Evolutionary conservation across 2,797 vertebrate genomes (phyloP).

Genomic region (Calcarius lapponicus): DNA sequence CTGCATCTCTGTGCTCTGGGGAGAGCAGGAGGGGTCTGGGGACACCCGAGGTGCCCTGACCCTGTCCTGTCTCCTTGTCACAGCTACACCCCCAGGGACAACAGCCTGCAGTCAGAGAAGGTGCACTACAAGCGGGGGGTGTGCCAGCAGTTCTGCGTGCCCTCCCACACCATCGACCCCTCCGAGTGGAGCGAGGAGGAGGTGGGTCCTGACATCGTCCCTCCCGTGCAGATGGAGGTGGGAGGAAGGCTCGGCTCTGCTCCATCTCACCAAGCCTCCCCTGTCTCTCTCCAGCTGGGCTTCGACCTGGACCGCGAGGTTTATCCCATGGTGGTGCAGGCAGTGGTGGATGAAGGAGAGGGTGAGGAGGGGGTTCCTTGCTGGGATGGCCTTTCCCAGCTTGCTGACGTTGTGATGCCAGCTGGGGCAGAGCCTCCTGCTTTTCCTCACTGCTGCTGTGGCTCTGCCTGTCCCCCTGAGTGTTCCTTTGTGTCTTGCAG

Average conservation of each 20-base stretch:
- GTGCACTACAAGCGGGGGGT: conserved; percentile 95
- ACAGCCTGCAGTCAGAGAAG: conserved; percentile 93
- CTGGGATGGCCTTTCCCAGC: not conserved
- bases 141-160: conserved; percentile 96
- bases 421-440: conserved; percentile 47
- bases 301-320: conserved; percentile 94
- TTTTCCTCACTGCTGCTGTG: accelerated
- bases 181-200: conserved; percentile 96
- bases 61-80: not conserved
- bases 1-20: accelerated
- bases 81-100: conserved; percentile 94
- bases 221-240: accelerated
- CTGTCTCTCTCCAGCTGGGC: conserved; percentile 80
- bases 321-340: conserved; percentile 96
- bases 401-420: not conserved
- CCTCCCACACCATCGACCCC: conserved; percentile 94
- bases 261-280: not conserved
- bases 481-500: conserved; percentile 74
- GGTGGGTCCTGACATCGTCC: conserved; percentile 62
- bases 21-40: not conserved
- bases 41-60: not conserved
- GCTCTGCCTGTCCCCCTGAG: not conserved
- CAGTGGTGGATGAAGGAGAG: conserved; percentile 94
- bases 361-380: conserved; percentile 71
- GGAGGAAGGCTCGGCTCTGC: not conserved